Percentiles rank a stretch among this genome's conserved stretches.
These are phyloP conservation scores for Python bivittatus DNA, from an alignment of 2,113 vertebrate genomes.

Conservation along the genomic window DNA sequence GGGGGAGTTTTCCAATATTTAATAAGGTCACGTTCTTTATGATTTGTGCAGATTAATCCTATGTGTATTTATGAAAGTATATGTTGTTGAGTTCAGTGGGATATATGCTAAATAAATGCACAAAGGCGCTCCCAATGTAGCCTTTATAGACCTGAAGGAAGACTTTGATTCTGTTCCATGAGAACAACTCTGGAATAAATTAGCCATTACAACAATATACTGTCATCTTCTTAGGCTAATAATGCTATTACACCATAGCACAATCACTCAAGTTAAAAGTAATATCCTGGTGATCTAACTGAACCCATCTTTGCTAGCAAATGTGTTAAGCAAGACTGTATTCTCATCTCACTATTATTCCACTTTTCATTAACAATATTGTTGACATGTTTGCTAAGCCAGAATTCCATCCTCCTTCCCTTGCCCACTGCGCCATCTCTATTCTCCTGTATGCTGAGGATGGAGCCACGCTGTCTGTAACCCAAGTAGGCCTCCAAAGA, in stretches of 20 bases:
- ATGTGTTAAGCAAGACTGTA: too few relatives aligned
- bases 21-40: background rate
- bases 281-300: background rate
- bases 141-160: background rate
- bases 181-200: too few relatives aligned
- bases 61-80: background rate
- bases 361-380: too few relatives aligned
- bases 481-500: too few relatives aligned
- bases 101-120: background rate
- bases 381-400: too few relatives aligned
- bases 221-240: background rate
- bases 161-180: background rate
- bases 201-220: background rate
- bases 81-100: background rate
- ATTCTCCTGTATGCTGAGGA: too few relatives aligned
- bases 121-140: background rate
- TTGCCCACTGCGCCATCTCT: background rate
- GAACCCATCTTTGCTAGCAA: background rate
- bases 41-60: background rate
- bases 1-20: background rate
- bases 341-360: too few relatives aligned
- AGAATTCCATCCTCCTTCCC: too few relatives aligned
- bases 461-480: too few relatives aligned
- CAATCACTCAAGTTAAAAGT: background rate
- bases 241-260: background rate